Percentiles rank a stretch among this genome's conserved stretches.
phyloP scores from a whole-genome alignment of 2,888 invertebrate genomes.

The Ochlodes sylvanus region DNA sequence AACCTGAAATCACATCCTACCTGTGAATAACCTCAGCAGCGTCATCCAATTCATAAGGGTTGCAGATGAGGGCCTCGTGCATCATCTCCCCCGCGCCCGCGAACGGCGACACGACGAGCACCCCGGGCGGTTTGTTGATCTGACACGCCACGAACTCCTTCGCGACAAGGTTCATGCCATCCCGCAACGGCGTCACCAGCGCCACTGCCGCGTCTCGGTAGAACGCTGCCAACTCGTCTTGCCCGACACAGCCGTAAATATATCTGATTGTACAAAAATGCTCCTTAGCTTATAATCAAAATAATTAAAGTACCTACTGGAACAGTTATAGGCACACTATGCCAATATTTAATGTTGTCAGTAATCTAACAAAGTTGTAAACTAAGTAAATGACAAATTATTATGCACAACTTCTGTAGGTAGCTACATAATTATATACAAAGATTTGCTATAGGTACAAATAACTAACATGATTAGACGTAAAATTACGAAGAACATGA shows the following conservation, averaged over 20 bases:
- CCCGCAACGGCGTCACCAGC: constrained; percentile 93
- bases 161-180: constrained; percentile 96
- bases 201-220: constrained; percentile 95
- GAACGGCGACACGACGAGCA: constrained; percentile 94
- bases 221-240: constrained; percentile 93
- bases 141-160: constrained; percentile 97
- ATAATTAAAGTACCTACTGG: no score
- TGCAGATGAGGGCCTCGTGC: constrained; percentile 96
- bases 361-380: no score
- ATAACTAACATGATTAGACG: no score
- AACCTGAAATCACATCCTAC: constrained; percentile 51
- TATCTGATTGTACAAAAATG: constrained; percentile 74
- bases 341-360: no score
- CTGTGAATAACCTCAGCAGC: constrained; percentile 95
- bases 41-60: constrained; percentile 95
- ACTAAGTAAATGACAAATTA: no score
- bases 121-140: constrained; percentile 93
- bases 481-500: no score
- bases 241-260: constrained; percentile 94
- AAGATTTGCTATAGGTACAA: no score
- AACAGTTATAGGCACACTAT: no score
- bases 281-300: no score
- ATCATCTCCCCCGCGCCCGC: constrained; percentile 97
- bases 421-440: no score
- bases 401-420: no score